phyloP scores from a whole-genome alignment of 2,113 vertebrate species.

The Spea multiplicata region DNA sequence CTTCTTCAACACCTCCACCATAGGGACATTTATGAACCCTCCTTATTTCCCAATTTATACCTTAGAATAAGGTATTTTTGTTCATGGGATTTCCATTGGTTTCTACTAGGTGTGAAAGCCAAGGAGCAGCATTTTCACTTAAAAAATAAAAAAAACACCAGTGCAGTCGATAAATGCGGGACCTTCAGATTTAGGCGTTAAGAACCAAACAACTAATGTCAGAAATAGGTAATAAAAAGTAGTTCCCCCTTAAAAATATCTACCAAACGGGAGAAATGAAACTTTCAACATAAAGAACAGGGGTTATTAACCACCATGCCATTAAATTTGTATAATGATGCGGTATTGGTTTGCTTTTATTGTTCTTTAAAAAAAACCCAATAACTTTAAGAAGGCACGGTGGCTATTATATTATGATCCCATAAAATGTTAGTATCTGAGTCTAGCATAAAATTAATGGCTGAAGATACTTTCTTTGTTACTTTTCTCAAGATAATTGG shows the following conservation, averaged over 20 bases:
- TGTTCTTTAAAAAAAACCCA: slow-evolving; percentile 63
- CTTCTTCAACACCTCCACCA: too few species aligned
- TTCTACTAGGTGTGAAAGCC: too few species aligned
- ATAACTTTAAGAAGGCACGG: slow-evolving; percentile 53
- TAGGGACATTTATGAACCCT: too few species aligned
- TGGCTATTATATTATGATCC: slow-evolving; percentile 57
- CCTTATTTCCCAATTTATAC: too few species aligned
- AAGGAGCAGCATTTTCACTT: too few species aligned
- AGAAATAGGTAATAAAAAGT: slow-evolving; percentile 13
- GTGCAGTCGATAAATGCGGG: too few species aligned
- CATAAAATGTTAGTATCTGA: slow-evolving; percentile 73
- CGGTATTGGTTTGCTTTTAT: slow-evolving; percentile 62
- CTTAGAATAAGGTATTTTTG: too few species aligned
- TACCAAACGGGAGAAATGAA: slow-evolving; percentile 51
- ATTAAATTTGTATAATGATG: slow-evolving; percentile 37
- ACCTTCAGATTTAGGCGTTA: background rate
- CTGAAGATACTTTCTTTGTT: slow-evolving; percentile 58
- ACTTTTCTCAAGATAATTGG: slow-evolving; percentile 62
- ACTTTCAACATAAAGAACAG: slow-evolving; percentile 52
- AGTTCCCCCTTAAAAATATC: slow-evolving; percentile 56
- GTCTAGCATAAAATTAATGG: slow-evolving; percentile 73
- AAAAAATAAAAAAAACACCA: too few species aligned
- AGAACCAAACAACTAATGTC: background rate
- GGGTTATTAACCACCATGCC: slow-evolving; percentile 57
- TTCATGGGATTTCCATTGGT: too few species aligned